Percentiles rank a stretch among this genome's conserved stretches.
Conservation (phyloP, 2,888 invertebrate genomes). For the Tachina lurida region DNA sequence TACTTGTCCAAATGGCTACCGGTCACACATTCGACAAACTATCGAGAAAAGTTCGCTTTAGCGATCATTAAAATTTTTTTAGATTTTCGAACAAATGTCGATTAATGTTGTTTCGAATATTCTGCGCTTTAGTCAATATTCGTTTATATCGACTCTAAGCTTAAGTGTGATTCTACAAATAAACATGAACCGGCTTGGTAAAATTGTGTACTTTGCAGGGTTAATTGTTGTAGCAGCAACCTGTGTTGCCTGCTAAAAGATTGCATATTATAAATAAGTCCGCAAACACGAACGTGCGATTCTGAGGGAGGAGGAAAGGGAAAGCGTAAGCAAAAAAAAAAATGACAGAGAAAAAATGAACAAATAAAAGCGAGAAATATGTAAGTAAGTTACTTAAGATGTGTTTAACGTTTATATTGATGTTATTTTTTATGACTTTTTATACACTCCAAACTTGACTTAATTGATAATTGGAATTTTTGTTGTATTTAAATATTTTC, state of each 20-base stretch:
- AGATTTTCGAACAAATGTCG: no score
- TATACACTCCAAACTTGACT: constrained; percentile 75
- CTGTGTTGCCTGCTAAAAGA: constrained; percentile 14
- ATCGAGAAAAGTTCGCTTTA: no score
- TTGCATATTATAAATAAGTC: constrained; percentile 26
- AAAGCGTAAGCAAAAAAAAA: not conserved
- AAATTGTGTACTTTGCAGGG: not conserved
- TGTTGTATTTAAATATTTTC: constrained; percentile 67
- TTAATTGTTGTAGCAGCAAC: constrained; percentile 26
- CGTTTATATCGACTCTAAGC: no score
- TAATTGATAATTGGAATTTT: constrained; percentile 77
- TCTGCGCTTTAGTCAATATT: no score
- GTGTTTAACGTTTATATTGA: constrained; percentile 73
- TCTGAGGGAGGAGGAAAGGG: not conserved
- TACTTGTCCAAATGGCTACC: no score
- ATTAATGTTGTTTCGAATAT: no score
- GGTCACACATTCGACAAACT: no score
- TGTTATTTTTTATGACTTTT: constrained; percentile 73
- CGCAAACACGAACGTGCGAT: not conserved
- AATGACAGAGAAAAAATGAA: not conserved
- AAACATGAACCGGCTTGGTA: no score
- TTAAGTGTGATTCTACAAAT: no score
- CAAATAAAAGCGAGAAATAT: constrained; percentile 50
- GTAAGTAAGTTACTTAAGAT: constrained; percentile 72
- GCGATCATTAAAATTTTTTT: no score